Percentiles rank a stretch among this genome's conserved stretches.
Conservation (phyloP, 2,797 vertebrate species). For the Caiman crocodilus region DNA sequence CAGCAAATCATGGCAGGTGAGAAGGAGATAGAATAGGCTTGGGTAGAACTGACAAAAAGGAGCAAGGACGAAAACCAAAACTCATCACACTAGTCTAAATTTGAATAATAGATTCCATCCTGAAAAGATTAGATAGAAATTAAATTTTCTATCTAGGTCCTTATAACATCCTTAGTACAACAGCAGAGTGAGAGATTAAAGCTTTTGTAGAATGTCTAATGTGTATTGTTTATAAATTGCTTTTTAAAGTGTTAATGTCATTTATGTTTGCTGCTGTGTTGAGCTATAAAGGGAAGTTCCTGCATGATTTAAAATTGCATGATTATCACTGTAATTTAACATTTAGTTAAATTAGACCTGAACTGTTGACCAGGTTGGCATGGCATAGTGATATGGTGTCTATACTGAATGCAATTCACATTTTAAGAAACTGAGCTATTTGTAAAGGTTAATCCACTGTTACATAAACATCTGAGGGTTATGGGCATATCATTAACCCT, state of each 20-base stretch:
- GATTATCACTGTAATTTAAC: constrained; percentile 54
- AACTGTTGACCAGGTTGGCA: constrained; percentile 30
- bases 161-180: neutral
- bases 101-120: too few relatives aligned
- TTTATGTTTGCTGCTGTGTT: constrained; percentile 12
- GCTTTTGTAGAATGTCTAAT: constrained; percentile 18
- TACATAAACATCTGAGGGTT: constrained; percentile 67
- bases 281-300: neutral
- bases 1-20: too few relatives aligned
- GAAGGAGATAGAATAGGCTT: too few relatives aligned
- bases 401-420: constrained; percentile 38
- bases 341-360: constrained; percentile 57
- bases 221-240: constrained; percentile 22
- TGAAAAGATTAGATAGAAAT: too few relatives aligned
- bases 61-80: too few relatives aligned
- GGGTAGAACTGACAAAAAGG: too few relatives aligned
- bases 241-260: constrained; percentile 24
- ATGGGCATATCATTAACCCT: constrained; percentile 73
- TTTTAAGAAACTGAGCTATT: constrained; percentile 31
- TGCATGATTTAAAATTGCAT: constrained; percentile 40
- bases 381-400: constrained; percentile 5
- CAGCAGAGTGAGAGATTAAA: constrained; percentile 29
- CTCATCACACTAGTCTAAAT: too few relatives aligned
- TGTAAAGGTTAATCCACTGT: constrained; percentile 70
- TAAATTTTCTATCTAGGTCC: neutral